A percentile compares a stretch with the other conserved stretches of the same genome.
Evolutionary conservation across 2,797 vertebrate species (phyloP).

Genomic region (Oreortyx pictus): DNA sequence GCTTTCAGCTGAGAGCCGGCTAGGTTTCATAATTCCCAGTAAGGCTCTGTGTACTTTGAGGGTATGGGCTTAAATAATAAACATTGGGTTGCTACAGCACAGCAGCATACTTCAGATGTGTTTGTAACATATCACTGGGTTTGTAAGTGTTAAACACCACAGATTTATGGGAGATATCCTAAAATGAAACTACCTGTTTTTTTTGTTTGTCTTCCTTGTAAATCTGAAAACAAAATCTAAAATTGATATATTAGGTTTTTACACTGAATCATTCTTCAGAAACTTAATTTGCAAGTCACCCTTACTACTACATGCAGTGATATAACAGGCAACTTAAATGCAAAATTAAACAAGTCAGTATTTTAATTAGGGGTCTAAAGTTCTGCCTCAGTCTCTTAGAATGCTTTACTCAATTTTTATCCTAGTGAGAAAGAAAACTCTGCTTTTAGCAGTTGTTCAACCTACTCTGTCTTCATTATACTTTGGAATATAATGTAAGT

Average conservation of each 20-base stretch:
- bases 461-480: not conserved
- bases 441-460: not conserved
- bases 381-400: not conserved
- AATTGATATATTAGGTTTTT: fast-evolving
- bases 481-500: not conserved
- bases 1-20: not conserved
- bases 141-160: not conserved
- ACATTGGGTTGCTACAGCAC: fast-evolving
- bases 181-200: not conserved
- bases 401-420: not conserved
- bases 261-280: fast-evolving
- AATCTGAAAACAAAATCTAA: not conserved
- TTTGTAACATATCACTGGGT: not conserved
- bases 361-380: not conserved
- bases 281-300: not conserved
- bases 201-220: not conserved
- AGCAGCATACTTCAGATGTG: fast-evolving
- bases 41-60: not conserved
- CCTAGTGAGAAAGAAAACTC: not conserved
- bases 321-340: not conserved
- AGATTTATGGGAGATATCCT: not conserved
- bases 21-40: not conserved
- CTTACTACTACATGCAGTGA: fast-evolving
- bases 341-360: not conserved
- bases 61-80: not conserved